Base-by-base conservation (phyloP, 2,888 invertebrate genomes). In the Leptopilina myrica region DNA sequence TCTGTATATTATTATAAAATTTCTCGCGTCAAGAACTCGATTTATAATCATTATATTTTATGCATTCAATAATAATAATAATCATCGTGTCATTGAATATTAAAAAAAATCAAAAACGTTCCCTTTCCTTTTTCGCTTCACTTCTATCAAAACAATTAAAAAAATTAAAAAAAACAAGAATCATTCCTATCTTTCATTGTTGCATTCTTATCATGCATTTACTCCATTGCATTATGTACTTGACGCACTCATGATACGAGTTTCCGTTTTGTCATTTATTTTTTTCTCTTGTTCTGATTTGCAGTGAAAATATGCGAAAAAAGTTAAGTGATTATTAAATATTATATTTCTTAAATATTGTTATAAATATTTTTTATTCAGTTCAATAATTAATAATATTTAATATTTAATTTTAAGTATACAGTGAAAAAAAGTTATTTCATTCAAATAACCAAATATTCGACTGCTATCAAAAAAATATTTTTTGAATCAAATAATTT, bases 261-360 rank as follows among this genome's bases (percentile, higher is more conserved):
- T 9, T 56, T 73, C 33, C 56, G n/a, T 5, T 73, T 26, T 26
- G 56, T 56, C 26, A 33, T 43, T 49, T 20, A 20, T 73, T 73
- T 33, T 73, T 53, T n/a, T 33, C 56, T 33, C 8, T 56, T n/a
- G 69, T 69, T 49, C 14, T 53, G 26, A 69, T 69, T 26, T 14
- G 1, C 49, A 53, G 8, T 8, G 20, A 56, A 8, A 73, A 53
- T 5, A 73, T 14, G 33, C 33, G 4, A 33, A 33, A 33, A 33
- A 33, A 33, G 33, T 33, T 33, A 33, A 33, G 4, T 33, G 4
- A 33, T 33, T 33, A 2, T 20, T 20, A 20, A 20, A 20, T 20
- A 1, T 1, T 20, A 20, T 20, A 20, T 20, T 20, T 20, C 20
- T 20, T 20, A 20, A 1, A 20, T 20, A 20, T 20, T 20, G 0